Evolutionary conservation across 2,113 vertebrate genomes (phyloP), one percentile per base, ranked within the genome.

Genomic region (Brachirus orientalis): DNA sequence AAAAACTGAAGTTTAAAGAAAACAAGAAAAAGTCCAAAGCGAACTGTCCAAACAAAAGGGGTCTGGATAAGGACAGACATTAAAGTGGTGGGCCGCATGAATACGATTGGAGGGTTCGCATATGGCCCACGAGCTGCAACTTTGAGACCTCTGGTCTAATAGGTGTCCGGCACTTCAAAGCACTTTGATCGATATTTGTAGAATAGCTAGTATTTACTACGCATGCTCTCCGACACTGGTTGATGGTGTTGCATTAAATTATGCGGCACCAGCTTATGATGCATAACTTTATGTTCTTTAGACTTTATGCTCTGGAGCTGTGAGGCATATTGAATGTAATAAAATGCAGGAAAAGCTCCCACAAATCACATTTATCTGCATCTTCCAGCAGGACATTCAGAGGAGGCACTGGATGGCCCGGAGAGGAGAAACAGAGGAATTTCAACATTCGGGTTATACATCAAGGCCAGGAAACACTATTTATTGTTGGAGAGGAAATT

Each of bases 291-390:
- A 64, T 69, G 43, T 56, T 59, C 46, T 69, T 70, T 54, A 33
- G 47, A 62, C 58, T 66, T 74, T 70, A 63, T 18, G 45, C 48
- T 40, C 47, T 17, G 6, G 37, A 14, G 12, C 69, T 10, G 28
- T 19, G 50, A 46, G 75, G 61, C 28, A 69, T 68, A 77, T 77
- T 75, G 57, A 36, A 56, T 62, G 62, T 43, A 71, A 83, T 82
- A 67, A 78, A 82, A 52, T 76, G 45, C 1, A 38, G 47, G 56
- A 61, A 51, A 72, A 68, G 38, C 63, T 52, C 36, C 65, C 70
- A 83, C 80, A 85, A 84, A 84, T 84, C 73, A 79, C 73, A 60
- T 80, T 86, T 82, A 82, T 86, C 77, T 77, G 57, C 19, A 51
- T 60, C 59, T 73, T 69, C 52, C 72, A 62, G 78, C 66, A 74